These are phyloP conservation scores for Coptodon bakossiorum DNA, from an alignment of 2,113 vertebrate genomes.

Conservation along the genomic window DNA sequence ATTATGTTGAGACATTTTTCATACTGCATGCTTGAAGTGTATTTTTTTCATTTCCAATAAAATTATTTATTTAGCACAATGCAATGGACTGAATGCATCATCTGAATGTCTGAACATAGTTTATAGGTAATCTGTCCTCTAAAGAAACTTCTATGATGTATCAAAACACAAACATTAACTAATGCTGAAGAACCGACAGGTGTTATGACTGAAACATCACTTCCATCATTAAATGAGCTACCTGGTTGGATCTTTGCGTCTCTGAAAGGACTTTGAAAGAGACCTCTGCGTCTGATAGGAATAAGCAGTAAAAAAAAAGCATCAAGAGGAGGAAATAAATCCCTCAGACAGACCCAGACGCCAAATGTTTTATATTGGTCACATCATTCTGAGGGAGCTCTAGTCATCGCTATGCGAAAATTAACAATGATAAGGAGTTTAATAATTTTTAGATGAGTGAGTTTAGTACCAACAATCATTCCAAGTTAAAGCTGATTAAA, in stretches of 20 bases:
- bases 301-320: not conserved
- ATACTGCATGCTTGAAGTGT: accelerated
- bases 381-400: not conserved
- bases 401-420: accelerated
- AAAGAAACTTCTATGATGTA: not conserved
- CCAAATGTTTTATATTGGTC: not conserved
- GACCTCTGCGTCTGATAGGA: accelerated
- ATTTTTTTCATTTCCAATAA: not conserved
- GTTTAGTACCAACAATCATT: accelerated
- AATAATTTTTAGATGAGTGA: not conserved
- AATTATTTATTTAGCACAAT: not conserved
- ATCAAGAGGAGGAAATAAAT: not conserved
- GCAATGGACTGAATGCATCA: not conserved
- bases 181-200: not conserved
- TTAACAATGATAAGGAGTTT: not conserved
- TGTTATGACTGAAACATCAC: not conserved
- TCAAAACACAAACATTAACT: accelerated
- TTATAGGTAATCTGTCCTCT: not conserved
- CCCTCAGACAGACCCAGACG: not conserved
- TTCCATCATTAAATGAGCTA: not conserved
- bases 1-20: not conserved
- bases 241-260: accelerated
- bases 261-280: not conserved
- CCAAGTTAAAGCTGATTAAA: not conserved
- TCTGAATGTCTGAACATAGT: not conserved